phyloP scores from a whole-genome alignment of 2,888 invertebrate genomes.

The Bursaphelenchus okinawaensis region DNA sequence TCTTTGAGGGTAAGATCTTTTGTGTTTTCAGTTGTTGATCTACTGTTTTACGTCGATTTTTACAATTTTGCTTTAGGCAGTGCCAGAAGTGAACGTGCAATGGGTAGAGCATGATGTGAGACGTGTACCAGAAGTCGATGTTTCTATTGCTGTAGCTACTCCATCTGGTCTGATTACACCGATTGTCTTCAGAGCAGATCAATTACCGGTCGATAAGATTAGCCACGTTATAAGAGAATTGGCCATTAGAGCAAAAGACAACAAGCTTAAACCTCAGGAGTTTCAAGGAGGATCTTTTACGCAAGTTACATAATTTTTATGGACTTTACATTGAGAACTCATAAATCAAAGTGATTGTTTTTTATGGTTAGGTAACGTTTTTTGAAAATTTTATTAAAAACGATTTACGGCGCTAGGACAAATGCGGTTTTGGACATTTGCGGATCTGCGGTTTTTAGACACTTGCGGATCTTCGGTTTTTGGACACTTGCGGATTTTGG shows the following conservation, averaged over 20 bases:
- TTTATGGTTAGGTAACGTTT: too few species aligned
- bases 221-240: constrained; percentile 60
- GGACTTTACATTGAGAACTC: background rate
- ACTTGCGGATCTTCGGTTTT: too few species aligned
- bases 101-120: constrained; percentile 47
- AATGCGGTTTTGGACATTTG: too few species aligned
- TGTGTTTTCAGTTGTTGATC: background rate
- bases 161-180: constrained; percentile 80
- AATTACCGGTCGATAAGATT: constrained; percentile 64
- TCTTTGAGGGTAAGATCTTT: constrained; percentile 61
- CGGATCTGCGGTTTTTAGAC: too few species aligned
- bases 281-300: constrained; percentile 64
- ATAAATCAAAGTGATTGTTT: background rate
- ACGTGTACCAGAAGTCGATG: constrained; percentile 62
- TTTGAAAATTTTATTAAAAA: too few species aligned
- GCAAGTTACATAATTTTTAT: constrained; percentile 26
- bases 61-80: constrained; percentile 46
- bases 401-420: too few species aligned
- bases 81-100: constrained; percentile 60
- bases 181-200: constrained; percentile 69
- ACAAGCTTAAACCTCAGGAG: constrained; percentile 67
- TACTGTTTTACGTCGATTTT: background rate
- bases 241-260: constrained; percentile 55
- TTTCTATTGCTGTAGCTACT: constrained; percentile 68
- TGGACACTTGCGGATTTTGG: too few species aligned